Evolutionary conservation across 2,888 invertebrate genomes (phyloP).

Genomic region (Drepanosiphum platanoidis): DNA sequence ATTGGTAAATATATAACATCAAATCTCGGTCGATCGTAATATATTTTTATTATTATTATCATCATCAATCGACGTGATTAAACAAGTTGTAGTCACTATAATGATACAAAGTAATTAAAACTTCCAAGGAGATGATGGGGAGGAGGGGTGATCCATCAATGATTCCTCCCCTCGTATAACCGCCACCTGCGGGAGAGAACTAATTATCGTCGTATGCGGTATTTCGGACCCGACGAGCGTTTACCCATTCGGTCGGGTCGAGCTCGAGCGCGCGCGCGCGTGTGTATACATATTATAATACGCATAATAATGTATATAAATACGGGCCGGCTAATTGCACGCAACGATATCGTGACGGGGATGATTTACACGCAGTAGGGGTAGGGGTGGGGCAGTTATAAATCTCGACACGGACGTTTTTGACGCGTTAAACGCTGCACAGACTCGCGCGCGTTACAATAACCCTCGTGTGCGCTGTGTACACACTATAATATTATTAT

Average conservation of each 20-base stretch:
- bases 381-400: not conserved
- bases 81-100: too few species aligned
- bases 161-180: too few species aligned
- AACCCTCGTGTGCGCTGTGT: not conserved
- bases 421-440: constrained; percentile 32
- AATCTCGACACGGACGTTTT: constrained; percentile 38
- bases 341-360: constrained; percentile 19
- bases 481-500: not conserved
- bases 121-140: too few species aligned
- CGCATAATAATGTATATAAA: not conserved
- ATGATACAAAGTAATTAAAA: too few species aligned
- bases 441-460: not conserved
- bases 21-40: too few species aligned
- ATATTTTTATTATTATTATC: too few species aligned
- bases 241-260: not conserved
- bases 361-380: constrained; percentile 41
- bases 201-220: not conserved
- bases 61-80: too few species aligned
- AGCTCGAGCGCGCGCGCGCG: not conserved
- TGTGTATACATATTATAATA: not conserved
- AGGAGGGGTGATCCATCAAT: too few species aligned
- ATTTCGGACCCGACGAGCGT: not conserved
- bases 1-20: too few species aligned
- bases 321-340: not conserved
- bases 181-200: not conserved